Conservation (phyloP, 2,113 vertebrate genomes). For the Corythornis vintsioides region DNA sequence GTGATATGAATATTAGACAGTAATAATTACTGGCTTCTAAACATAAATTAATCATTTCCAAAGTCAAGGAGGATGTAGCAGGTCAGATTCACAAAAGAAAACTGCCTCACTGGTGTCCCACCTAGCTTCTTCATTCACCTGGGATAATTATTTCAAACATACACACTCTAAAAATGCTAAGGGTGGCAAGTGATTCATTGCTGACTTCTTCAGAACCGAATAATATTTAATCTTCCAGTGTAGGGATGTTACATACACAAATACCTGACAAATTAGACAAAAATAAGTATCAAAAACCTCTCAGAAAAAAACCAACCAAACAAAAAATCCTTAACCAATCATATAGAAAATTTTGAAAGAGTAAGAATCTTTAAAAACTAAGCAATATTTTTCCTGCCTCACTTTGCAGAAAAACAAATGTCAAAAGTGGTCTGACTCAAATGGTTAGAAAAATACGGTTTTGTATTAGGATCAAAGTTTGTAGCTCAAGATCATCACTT, state of each 20-base stretch:
- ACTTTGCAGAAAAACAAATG: background rate
- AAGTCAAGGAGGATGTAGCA: background rate
- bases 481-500: background rate
- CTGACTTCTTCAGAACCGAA: background rate
- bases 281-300: background rate
- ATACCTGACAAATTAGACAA: conserved; percentile 5
- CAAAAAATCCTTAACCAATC: background rate
- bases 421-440: background rate
- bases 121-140: background rate
- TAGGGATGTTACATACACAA: background rate
- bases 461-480: background rate
- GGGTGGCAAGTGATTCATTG: background rate
- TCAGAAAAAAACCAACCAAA: background rate
- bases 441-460: background rate
- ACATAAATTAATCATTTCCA: background rate
- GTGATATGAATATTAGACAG: background rate
- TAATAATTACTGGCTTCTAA: conserved; percentile 8
- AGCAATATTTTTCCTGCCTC: background rate
- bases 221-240: background rate
- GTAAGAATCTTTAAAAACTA: background rate
- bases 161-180: background rate
- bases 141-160: background rate
- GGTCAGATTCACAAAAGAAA: background rate
- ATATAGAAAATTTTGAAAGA: background rate
- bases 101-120: background rate